These are phyloP conservation scores for Rallus limicola DNA, from an alignment of 2,113 vertebrate species.

Conservation along the genomic window DNA sequence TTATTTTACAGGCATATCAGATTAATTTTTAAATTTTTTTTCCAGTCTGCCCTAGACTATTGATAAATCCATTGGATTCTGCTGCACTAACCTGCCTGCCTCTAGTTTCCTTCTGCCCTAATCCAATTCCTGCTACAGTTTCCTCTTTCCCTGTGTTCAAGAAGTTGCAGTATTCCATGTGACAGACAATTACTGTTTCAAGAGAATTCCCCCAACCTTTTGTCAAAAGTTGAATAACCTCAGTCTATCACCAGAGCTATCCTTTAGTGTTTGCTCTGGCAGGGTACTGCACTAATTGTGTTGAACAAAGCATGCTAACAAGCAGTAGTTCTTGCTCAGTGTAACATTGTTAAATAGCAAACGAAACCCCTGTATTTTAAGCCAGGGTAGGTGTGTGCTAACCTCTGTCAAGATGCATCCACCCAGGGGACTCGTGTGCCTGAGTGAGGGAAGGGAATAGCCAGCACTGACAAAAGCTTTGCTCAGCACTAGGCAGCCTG, in stretches of 20 bases:
- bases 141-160: neutral
- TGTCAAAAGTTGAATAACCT: constrained; percentile 53
- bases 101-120: neutral
- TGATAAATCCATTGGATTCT: neutral
- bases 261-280: neutral
- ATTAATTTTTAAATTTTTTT: neutral
- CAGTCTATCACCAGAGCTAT: constrained; percentile 4
- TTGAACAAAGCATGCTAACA: constrained; percentile 20
- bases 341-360: neutral
- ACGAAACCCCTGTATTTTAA: neutral
- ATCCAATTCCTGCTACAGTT: neutral
- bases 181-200: constrained; percentile 55
- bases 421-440: neutral
- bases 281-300: constrained; percentile 40
- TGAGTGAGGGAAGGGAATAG: neutral
- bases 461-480: neutral
- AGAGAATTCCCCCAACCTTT: constrained; percentile 49
- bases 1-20: neutral
- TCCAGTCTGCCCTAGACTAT: neutral
- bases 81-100: neutral
- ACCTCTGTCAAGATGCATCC: neutral
- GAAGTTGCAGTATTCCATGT: constrained; percentile 11
- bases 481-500: neutral
- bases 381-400: neutral
- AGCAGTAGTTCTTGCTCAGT: neutral